A percentile compares a stretch with the other conserved stretches of the same genome.
These are phyloP conservation scores for Suricata suricatta DNA, from an alignment of 2,113 vertebrate species.

Conservation along the genomic window DNA sequence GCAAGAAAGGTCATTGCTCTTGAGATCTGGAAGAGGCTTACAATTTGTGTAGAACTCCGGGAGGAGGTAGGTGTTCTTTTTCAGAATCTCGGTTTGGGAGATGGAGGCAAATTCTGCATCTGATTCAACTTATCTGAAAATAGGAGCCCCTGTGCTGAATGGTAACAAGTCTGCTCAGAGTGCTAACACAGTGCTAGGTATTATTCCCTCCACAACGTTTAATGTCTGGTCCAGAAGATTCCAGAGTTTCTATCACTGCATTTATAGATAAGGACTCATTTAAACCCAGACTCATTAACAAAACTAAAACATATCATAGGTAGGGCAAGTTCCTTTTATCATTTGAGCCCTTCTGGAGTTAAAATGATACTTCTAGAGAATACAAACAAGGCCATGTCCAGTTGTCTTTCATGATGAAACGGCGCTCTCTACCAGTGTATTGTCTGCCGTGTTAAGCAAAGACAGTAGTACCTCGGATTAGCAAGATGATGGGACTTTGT, in stretches of 20 bases:
- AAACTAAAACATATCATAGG: neutral
- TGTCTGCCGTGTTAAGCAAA: constrained; percentile 16
- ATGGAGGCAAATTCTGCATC: constrained; percentile 4
- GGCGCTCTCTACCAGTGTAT: neutral
- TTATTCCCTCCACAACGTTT: neutral
- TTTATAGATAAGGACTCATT: constrained; percentile 47
- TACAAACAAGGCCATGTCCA: neutral
- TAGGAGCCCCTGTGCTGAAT: neutral
- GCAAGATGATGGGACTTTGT: neutral
- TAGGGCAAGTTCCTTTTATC: neutral
- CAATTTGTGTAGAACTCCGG: neutral
- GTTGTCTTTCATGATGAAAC: neutral
- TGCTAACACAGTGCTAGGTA: neutral
- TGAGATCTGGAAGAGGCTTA: constrained; percentile 37
- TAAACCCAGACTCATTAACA: constrained; percentile 15
- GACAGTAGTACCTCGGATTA: neutral
- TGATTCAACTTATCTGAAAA: constrained; percentile 3
- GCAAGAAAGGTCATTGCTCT: neutral
- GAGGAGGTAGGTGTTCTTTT: neutral
- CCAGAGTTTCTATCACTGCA: neutral
- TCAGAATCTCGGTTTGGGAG: constrained; percentile 31
- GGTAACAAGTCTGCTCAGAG: neutral
- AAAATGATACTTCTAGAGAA: neutral
- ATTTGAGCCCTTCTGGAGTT: neutral
- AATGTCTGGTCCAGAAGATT: neutral